A percentile compares a stretch with the other conserved stretches of the same genome.
Evolutionary conservation across 1,140 invertebrate genomes (phyloP).

Genomic region (Stenopsyche tienmushanensis): DNA sequence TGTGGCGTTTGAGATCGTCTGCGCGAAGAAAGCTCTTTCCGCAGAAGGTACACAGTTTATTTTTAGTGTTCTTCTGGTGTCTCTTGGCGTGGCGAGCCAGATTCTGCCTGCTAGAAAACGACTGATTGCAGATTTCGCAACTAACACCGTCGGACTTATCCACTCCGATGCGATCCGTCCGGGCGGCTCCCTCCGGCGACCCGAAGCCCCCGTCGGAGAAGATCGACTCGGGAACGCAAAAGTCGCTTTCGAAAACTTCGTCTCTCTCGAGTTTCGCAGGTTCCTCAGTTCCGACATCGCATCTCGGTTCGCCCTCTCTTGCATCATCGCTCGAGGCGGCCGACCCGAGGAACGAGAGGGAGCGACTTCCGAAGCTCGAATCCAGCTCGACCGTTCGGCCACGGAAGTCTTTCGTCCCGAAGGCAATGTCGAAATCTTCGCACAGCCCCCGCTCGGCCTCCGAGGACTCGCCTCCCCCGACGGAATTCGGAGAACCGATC

Average conservation of each 20-base stretch:
- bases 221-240: too few relatives aligned
- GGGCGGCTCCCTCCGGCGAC: too few relatives aligned
- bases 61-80: conserved; percentile 41
- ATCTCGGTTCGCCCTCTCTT: too few relatives aligned
- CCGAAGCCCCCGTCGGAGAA: too few relatives aligned
- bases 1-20: conserved; percentile 48
- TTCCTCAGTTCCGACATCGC: too few relatives aligned
- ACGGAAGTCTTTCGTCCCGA: background rate
- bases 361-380: too few relatives aligned
- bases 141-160: background rate
- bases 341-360: too few relatives aligned
- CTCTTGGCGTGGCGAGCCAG: conserved; percentile 49
- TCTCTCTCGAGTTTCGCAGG: too few relatives aligned
- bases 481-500: background rate
- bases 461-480: conserved; percentile 22
- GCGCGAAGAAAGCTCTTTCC: conserved; percentile 41
- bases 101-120: conserved; percentile 47
- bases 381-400: background rate
- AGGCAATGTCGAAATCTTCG: background rate
- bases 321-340: too few relatives aligned
- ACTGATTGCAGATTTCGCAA: conserved; percentile 44
- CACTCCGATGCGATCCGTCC: background rate
- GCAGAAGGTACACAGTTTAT: conserved; percentile 40
- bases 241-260: too few relatives aligned
- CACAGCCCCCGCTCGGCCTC: background rate